Conservation (phyloP, 2,888 invertebrate species). For the Meteorus colon region DNA sequence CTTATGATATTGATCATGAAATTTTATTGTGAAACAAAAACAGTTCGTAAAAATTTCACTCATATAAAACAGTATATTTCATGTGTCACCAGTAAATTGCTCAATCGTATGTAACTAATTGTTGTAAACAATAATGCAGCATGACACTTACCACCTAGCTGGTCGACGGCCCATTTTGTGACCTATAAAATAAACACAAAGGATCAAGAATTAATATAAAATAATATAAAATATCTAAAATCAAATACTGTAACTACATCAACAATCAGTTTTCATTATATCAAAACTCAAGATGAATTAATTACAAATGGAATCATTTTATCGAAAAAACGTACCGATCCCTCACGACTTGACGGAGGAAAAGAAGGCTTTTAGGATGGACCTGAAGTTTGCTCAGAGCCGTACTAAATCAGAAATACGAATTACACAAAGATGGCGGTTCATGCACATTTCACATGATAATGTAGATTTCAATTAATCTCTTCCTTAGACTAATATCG, state of each 20-base stretch:
- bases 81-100: too few species aligned
- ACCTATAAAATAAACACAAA: slow-evolving; percentile 47
- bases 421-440: not conserved
- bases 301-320: slow-evolving; percentile 50
- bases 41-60: too few species aligned
- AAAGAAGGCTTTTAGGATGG: slow-evolving; percentile 47
- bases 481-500: too few species aligned
- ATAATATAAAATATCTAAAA: slow-evolving; percentile 43
- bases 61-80: too few species aligned
- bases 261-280: slow-evolving; percentile 8
- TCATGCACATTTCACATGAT: not conserved
- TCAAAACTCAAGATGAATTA: slow-evolving; percentile 47
- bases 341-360: slow-evolving; percentile 49
- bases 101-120: slow-evolving; percentile 3
- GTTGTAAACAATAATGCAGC: slow-evolving; percentile 49
- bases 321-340: slow-evolving; percentile 49
- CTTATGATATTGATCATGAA: not conserved
- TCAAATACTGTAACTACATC: slow-evolving; percentile 8
- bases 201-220: slow-evolving; percentile 43
- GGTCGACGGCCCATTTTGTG: slow-evolving; percentile 97
- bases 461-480: not conserved
- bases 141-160: slow-evolving; percentile 92
- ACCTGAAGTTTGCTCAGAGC: not conserved
- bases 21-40: not conserved
- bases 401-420: not conserved